Percentiles rank a stretch among this genome's conserved stretches.
phyloP scores from a whole-genome alignment of 2,797 vertebrate species.

The Phataginus tricuspis region DNA sequence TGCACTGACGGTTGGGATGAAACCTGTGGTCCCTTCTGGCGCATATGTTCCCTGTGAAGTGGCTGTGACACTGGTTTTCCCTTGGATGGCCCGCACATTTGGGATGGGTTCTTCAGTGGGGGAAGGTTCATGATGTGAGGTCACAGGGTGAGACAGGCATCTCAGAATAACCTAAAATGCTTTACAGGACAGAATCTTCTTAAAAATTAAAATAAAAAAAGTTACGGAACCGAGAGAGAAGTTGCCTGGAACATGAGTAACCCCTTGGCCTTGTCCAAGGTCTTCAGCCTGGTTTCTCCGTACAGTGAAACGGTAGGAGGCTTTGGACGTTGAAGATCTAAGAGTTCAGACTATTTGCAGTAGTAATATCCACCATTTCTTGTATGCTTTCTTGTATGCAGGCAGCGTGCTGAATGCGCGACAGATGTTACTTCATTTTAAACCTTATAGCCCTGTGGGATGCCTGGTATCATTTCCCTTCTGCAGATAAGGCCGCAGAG shows the following conservation, averaged over 20 bases:
- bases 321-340: neutral
- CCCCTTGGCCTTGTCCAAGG: neutral
- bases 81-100: neutral
- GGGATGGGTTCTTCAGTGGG: neutral
- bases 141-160: neutral
- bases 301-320: neutral
- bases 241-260: slow-evolving; percentile 24
- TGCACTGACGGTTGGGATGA: neutral
- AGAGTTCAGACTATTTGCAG: neutral
- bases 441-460: neutral
- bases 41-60: neutral
- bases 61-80: neutral
- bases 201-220: neutral
- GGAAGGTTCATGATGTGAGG: slow-evolving; percentile 11
- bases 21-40: neutral
- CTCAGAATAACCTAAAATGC: slow-evolving; percentile 42
- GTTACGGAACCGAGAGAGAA: neutral
- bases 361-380: neutral
- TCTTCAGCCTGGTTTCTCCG: neutral
- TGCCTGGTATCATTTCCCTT: neutral
- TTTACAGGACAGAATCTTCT: slow-evolving; percentile 5
- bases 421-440: neutral
- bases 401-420: neutral
- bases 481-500: neutral
- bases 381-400: neutral